Evolutionary conservation across 2,797 vertebrate species (phyloP).

Genomic region (Octomys mimax): DNA sequence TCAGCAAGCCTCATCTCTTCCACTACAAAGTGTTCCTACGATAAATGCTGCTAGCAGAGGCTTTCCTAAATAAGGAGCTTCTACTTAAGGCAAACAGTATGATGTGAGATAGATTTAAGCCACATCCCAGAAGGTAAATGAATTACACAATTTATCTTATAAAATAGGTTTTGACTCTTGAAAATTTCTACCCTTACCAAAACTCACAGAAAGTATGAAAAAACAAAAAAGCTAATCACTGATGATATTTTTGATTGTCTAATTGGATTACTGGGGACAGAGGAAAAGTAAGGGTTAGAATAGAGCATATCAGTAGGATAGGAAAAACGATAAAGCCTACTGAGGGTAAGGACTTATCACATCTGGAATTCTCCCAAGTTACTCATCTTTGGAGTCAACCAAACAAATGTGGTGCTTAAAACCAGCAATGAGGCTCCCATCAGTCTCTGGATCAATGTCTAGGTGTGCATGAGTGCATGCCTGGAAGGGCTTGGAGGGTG

Average conservation of each 20-base stretch:
- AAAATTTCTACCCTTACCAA: slow-evolving; percentile 3
- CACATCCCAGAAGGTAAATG: background rate
- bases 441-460: background rate
- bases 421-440: background rate
- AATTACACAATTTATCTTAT: slow-evolving; percentile 3
- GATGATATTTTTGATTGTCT: slow-evolving; percentile 22
- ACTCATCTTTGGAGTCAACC: background rate
- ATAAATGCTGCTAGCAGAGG: background rate
- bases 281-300: background rate
- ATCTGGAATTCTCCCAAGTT: background rate
- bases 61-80: slow-evolving; percentile 36
- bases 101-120: background rate
- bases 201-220: background rate
- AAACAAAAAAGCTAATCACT: background rate
- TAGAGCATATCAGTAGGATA: background rate
- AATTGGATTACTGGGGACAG: background rate
- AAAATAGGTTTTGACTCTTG: background rate
- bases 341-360: background rate
- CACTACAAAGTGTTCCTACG: background rate
- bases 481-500: background rate
- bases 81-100: slow-evolving; percentile 29
- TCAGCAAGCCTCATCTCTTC: background rate
- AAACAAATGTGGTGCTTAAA: background rate
- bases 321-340: background rate
- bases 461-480: background rate